These are phyloP conservation scores for Dreissena polymorpha DNA, from an alignment of 1,140 invertebrate species.

Conservation along the genomic window DNA sequence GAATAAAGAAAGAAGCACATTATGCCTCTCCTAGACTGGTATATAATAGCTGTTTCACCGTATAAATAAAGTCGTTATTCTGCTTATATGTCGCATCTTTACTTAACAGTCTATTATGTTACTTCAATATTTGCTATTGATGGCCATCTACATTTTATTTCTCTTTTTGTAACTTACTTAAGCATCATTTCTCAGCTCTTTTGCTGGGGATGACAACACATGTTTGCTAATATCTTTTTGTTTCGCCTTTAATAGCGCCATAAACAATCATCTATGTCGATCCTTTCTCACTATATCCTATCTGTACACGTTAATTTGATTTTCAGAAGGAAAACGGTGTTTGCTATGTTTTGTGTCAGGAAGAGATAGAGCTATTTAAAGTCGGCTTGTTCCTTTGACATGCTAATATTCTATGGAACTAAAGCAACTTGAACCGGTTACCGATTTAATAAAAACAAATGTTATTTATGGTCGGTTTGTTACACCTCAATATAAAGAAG, in stretches of 20 bases:
- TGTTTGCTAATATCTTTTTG: conserved; percentile 45
- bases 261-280: conserved; percentile 48
- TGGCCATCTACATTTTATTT: conserved; percentile 24
- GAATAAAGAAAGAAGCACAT: too few relatives aligned
- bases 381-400: conserved; percentile 4
- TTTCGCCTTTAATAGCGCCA: conserved; percentile 19
- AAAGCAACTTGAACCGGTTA: background rate
- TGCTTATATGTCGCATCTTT: background rate
- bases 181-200: conserved; percentile 31
- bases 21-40: too few relatives aligned
- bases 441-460: background rate
- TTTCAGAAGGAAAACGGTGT: conserved; percentile 37
- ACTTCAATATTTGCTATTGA: background rate
- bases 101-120: background rate
- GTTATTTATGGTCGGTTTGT: background rate
- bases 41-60: too few relatives aligned
- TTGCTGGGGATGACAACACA: conserved; percentile 12
- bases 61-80: background rate
- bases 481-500: background rate
- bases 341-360: conserved; percentile 43
- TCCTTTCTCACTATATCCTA: conserved; percentile 53
- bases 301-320: conserved; percentile 54
- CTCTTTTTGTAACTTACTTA: conserved; percentile 41
- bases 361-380: conserved; percentile 39
- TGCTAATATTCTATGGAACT: background rate